phyloP scores from a whole-genome alignment of 1,140 invertebrate genomes.

The Andricus grossulariae region DNA sequence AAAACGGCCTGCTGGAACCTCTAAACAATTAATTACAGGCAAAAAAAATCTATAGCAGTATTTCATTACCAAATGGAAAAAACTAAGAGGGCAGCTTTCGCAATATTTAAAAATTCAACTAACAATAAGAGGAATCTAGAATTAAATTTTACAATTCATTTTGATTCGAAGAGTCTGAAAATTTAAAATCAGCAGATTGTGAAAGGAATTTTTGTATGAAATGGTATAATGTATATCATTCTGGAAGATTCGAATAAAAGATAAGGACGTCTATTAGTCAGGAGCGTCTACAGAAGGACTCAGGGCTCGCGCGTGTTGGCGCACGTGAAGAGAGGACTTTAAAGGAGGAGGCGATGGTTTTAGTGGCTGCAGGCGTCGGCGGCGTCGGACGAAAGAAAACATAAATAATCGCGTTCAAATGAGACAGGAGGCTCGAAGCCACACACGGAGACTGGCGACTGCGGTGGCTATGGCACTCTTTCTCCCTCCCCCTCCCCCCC shows the following conservation, averaged over 20 bases:
- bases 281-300: conserved; percentile 9
- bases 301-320: conserved; percentile 42
- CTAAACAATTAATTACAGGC: too few species aligned
- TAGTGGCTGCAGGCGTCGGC: conserved; percentile 73
- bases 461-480: conserved; percentile 47
- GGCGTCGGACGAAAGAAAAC: conserved; percentile 72
- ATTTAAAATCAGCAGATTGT: too few species aligned
- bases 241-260: background rate
- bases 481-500: background rate
- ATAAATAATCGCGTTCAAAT: conserved; percentile 77
- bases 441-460: conserved; percentile 68
- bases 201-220: too few species aligned
- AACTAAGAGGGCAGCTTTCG: too few species aligned
- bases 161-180: too few species aligned
- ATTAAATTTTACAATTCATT: too few species aligned
- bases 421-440: conserved; percentile 71
- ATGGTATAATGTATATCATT: too few species aligned
- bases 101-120: too few species aligned
- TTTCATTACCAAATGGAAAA: too few species aligned
- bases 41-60: too few species aligned
- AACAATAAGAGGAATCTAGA: too few species aligned
- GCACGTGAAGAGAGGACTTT: conserved; percentile 46
- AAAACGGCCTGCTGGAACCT: too few species aligned
- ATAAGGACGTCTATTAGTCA: conserved; percentile 26
- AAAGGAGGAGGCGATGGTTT: conserved; percentile 68